Evolutionary conservation across 2,888 invertebrate genomes (phyloP).

Genomic region (Penaeus monodon): DNA sequence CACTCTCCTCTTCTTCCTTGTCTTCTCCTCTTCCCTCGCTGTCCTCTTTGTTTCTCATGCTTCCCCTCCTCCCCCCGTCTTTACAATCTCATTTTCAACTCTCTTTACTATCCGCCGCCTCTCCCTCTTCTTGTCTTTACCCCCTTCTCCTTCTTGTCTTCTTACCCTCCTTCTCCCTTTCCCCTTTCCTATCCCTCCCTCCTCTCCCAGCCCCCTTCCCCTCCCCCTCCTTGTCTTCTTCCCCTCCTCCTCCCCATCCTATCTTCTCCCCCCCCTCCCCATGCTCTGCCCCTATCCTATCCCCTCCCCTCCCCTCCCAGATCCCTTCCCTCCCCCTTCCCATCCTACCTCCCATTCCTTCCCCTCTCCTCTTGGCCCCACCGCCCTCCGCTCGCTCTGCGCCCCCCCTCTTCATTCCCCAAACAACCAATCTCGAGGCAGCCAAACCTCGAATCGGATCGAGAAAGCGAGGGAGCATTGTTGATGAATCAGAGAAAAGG

Average conservation of each 20-base stretch:
- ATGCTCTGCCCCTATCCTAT: slow-evolving; percentile 5
- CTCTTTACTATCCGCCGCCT: not conserved
- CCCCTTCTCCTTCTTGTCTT: not conserved
- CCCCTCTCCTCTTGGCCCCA: not conserved
- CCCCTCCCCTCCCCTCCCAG: not conserved
- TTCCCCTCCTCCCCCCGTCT: too few relatives aligned
- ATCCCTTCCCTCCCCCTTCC: not conserved
- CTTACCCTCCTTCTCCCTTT: not conserved
- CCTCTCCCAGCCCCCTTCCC: not conserved
- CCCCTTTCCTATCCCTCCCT: not conserved
- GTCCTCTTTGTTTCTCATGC: too few relatives aligned
- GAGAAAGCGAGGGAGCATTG: not conserved
- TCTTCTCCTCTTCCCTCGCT: not conserved
- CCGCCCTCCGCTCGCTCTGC: not conserved
- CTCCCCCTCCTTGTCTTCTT: not conserved
- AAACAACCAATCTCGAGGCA: not conserved
- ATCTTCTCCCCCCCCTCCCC: not conserved
- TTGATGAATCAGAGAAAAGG: not conserved
- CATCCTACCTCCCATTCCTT: not conserved
- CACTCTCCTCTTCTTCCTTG: too few relatives aligned
- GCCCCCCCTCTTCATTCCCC: not conserved
- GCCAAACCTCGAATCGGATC: not conserved
- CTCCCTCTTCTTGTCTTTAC: not conserved
- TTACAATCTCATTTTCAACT: too few relatives aligned
- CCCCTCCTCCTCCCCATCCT: not conserved